These are phyloP conservation scores for Lymantria dispar DNA, from an alignment of 2,888 invertebrate species.

Conservation along the genomic window DNA sequence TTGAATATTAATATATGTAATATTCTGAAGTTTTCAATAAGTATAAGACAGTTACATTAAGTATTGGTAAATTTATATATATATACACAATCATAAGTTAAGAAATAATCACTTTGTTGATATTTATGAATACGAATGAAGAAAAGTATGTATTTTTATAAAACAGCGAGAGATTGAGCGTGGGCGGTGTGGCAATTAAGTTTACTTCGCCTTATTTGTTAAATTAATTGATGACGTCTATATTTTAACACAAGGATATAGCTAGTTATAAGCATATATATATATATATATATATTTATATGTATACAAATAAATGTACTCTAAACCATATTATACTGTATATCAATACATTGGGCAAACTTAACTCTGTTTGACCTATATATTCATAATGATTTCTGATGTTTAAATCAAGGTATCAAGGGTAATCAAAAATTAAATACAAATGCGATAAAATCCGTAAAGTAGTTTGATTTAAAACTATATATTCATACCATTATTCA, in stretches of 20 bases:
- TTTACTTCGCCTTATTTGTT: conserved; percentile 27
- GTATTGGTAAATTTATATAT: conserved; percentile 20
- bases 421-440: too few species aligned
- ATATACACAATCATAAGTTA: conserved; percentile 17
- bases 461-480: too few species aligned
- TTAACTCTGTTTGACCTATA: too few species aligned
- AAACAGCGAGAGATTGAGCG: conserved; percentile 22
- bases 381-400: too few species aligned
- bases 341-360: too few species aligned
- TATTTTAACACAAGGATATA: conserved; percentile 5
- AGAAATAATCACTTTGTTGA: conserved; percentile 24
- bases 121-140: conserved; percentile 28
- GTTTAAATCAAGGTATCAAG: too few species aligned
- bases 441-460: too few species aligned
- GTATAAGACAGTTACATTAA: conserved; percentile 14
- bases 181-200: conserved; percentile 30
- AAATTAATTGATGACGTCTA: conserved; percentile 15
- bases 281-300: neutral
- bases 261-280: conserved; percentile 6
- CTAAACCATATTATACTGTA: too few species aligned
- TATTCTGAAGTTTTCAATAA: conserved; percentile 9
- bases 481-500: too few species aligned
- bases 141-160: conserved; percentile 22
- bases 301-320: too few species aligned
- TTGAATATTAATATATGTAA: neutral